phyloP scores from a whole-genome alignment of 2,113 vertebrate species.

The Trachemys scripta region DNA sequence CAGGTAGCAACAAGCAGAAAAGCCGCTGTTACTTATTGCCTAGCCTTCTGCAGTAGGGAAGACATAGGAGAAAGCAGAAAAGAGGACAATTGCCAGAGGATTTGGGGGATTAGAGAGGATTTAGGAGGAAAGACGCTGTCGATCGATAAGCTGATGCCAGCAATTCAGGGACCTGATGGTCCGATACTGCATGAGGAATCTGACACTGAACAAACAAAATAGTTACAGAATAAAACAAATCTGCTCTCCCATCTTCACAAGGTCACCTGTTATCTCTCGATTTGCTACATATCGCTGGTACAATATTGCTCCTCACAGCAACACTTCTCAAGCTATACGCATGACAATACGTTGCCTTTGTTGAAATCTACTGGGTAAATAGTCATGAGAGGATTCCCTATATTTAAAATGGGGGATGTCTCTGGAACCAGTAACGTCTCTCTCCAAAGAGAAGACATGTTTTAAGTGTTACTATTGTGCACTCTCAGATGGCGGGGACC shows the following conservation, averaged over 20 bases:
- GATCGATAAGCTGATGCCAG: neutral
- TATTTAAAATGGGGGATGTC: neutral
- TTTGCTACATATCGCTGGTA: neutral
- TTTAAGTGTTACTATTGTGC: neutral
- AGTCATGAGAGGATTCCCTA: neutral
- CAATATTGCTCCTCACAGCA: neutral
- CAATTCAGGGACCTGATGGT: neutral
- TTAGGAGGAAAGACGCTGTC: constrained; percentile 10
- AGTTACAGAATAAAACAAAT: neutral
- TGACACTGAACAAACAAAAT: neutral
- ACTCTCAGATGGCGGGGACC: neutral
- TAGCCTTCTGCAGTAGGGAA: neutral
- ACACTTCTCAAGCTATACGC: neutral
- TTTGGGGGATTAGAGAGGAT: constrained; percentile 27
- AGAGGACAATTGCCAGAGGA: constrained; percentile 3
- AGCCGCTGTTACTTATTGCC: neutral
- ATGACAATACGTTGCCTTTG: neutral
- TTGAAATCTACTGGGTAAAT: neutral
- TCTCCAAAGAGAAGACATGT: neutral
- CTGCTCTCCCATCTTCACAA: neutral
- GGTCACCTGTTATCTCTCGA: neutral
- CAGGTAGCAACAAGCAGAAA: constrained; percentile 3
- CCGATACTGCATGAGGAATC: neutral
- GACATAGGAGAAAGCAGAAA: neutral
- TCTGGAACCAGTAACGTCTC: neutral